Base-by-base conservation (phyloP, 1,140 invertebrate genomes). In the Rhagoletis zephyria region DNA sequence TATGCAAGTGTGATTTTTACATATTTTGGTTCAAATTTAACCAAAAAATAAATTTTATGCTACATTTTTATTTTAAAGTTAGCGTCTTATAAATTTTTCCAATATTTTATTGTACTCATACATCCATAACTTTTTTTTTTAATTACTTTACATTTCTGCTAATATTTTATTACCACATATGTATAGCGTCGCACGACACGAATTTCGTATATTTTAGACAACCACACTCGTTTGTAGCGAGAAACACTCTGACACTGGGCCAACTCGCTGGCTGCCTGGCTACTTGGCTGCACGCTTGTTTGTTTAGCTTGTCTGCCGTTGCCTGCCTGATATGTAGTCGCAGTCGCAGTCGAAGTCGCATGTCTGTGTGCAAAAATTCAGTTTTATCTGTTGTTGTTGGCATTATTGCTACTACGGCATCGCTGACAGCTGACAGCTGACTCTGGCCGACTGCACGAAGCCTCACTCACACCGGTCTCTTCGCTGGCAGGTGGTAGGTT, bases 221-320 rank as follows among this genome's bases (percentile, higher is more conserved):
- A 81, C 74, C 74, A 81, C 74, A 81, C 74, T 81, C 74, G 48
- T 81, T 81, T 81, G 74, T 81, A 81, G 74, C 74, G 74, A 81
- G 74, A 81, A 81, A 81, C 74, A 81, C 48, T 81, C 74, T 81
- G 74, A 81, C 74, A 42, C 74, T 81, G 74, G 48, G 74, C 74
- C 70, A 74, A 74, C 70, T 81, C 48, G 74, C 48, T 51, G 10
- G 14, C 48, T 81, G 48, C 74, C 48, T 81, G 48, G 74, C 74
- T 59, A 56, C 74, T 81, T 81, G 74, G 48, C 48, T 56, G 48
- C 74, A n/a, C 74, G n/a, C 74, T 81, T 81, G 48, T 81, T 81
- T 81, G 56, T 59, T 56, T 56, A 81, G n/a, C n/a, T 81, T 48
- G 30, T 40, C 3, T 40, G 6, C 4, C 19, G 30, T 7, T 67